A percentile compares a stretch with the other conserved stretches of the same genome.
phyloP scores from a whole-genome alignment of 2,113 vertebrate genomes.

The Holacanthus passer region DNA sequence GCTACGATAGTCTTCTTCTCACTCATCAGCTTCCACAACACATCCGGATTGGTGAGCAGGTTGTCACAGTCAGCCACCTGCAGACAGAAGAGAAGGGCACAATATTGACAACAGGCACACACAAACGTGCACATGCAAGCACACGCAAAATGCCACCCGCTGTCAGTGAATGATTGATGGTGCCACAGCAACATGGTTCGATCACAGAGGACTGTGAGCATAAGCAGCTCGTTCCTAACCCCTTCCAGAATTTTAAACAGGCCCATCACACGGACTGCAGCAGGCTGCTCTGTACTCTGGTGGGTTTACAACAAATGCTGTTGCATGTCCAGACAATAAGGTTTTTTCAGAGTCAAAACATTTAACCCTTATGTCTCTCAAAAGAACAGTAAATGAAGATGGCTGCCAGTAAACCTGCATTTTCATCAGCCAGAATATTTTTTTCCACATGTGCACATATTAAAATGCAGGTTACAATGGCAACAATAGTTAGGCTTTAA shows the following conservation, averaged over 20 bases:
- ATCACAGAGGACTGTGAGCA: constrained; percentile 23
- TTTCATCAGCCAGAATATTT: constrained; percentile 26
- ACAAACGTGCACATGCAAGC: constrained; percentile 24
- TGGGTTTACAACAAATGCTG: constrained; percentile 1
- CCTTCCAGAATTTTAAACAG: constrained; percentile 17
- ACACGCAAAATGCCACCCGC: constrained; percentile 26
- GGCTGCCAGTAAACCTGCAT: neutral
- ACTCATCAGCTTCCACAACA: constrained; percentile 90
- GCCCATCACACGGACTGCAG: neutral
- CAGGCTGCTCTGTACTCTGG: neutral
- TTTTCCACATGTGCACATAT: neutral
- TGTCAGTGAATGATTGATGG: constrained; percentile 47
- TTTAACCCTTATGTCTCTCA: constrained; percentile 12
- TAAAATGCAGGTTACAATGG: constrained; percentile 44
- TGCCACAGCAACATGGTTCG: constrained; percentile 11
- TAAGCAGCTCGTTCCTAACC: neutral
- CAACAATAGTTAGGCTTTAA: constrained; percentile 20
- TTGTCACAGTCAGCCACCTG: constrained; percentile 94
- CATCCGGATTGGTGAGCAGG: constrained; percentile 90
- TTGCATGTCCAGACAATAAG: neutral
- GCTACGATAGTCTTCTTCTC: constrained; percentile 94
- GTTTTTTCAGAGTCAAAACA: neutral
- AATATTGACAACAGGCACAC: constrained; percentile 33
- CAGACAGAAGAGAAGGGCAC: constrained; percentile 35
- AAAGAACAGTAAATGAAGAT: constrained; percentile 2